These are phyloP conservation scores for Caenorhabditis panamensis DNA, from an alignment of 2,888 invertebrate species.

Conservation along the genomic window DNA sequence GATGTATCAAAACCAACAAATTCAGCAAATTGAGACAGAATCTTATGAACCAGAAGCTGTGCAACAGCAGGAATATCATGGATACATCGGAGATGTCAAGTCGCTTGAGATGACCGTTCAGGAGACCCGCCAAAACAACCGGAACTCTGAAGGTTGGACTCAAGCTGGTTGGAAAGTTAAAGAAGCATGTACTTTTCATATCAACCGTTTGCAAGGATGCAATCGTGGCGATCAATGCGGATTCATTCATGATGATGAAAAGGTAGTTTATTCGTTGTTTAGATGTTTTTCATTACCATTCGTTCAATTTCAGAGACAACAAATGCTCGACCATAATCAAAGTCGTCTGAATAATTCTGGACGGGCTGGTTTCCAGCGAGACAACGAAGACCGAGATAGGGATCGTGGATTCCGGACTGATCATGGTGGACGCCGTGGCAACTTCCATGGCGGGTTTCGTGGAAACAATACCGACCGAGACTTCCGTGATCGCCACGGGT, in stretches of 20 bases:
- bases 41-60: conserved; percentile 6
- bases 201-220: conserved; percentile 35
- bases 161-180: conserved; percentile 34
- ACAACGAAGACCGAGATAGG: neutral
- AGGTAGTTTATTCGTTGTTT: conserved; percentile 18
- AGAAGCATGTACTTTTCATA: conserved; percentile 37
- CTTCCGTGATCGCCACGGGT: neutral
- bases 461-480: conserved; percentile 4
- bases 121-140: neutral
- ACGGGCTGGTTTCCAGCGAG: neutral
- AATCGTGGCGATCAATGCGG: conserved; percentile 46
- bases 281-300: neutral
- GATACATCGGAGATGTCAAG: conserved; percentile 8
- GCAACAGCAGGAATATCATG: conserved; percentile 9
- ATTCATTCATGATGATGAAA: conserved; percentile 45
- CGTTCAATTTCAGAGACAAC: neutral
- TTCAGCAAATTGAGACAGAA: conserved; percentile 1
- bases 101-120: conserved; percentile 16
- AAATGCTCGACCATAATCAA: neutral
- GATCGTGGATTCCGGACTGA: conserved; percentile 16
- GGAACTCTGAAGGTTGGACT: conserved; percentile 29
- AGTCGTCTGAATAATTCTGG: neutral
- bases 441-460: conserved; percentile 17
- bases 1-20: neutral
- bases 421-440: conserved; percentile 25